Base-by-base conservation (phyloP, 2,888 invertebrate species). In the Campoletis raptor region DNA sequence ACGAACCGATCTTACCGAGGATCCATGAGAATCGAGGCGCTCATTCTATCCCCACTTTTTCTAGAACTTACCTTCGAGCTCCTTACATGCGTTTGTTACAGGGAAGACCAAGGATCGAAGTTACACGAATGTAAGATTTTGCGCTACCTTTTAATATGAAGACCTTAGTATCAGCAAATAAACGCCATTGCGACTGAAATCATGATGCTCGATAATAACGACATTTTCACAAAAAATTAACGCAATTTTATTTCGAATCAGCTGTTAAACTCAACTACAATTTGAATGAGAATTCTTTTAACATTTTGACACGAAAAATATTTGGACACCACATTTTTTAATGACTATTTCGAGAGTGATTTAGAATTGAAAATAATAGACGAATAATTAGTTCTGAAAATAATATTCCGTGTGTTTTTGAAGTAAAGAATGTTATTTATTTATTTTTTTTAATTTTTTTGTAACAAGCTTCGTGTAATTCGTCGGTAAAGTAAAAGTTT, bases 11-110 rank as follows among this genome's bases (percentile, higher is more conserved):
- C 73, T 70, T 74, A 48, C 79, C 87, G 87, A 86, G 64, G 87
- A 85, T 87, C 82, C 86, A 88, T 89, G 91, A 88, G 88, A 88
- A 89, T 74, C 67, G 64, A 87, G n/a, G 8, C 88, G 87, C 85
- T 87, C 86, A 78, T 86, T 87, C 86, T 85, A 82, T 83, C 85
- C 78, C 67, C 73, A 52, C 57, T 67, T 5, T 21, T 21, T 30
- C 54, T 21, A 52, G 36, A 66, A 42, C 54, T 12, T 45, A 64
- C 69, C 69, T 78, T 12, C 52, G 8, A 54, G 52, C 52, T n/a
- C n/a, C 2, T n/a, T 21, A 54, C n/a, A 54, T 8, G n/a, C 18
- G 7, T 70, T 45, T 42, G 42, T 42, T 64, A n/a, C 24, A 57
- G 40, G 40, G 54, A 73, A 57, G 21, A 61, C 54, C 57, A 57